These are phyloP conservation scores for Luehdorfia chinensis DNA, from an alignment of 1,140 invertebrate genomes.

Conservation along the genomic window DNA sequence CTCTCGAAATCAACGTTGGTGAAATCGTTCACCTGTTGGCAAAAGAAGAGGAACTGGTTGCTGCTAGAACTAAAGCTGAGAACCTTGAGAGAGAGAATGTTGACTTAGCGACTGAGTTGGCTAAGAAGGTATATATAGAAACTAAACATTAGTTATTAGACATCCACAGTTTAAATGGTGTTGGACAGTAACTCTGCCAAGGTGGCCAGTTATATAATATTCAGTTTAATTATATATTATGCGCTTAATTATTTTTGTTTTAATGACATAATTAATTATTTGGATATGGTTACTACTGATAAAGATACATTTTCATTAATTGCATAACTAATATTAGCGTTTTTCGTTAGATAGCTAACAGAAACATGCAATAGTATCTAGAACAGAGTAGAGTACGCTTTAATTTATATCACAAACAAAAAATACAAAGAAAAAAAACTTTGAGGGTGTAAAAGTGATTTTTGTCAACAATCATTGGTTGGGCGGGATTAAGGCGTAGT, in stretches of 20 bases:
- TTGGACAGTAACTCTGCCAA: conserved; percentile 1
- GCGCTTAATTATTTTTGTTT: too few species aligned
- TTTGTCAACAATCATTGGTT: too few species aligned
- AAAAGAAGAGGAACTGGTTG: conserved; percentile 95
- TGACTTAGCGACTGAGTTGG: conserved; percentile 89
- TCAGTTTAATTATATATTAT: not conserved
- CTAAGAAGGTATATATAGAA: conserved; percentile 87
- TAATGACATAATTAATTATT: too few species aligned
- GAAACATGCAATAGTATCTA: too few species aligned
- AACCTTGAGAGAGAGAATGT: conserved; percentile 93
- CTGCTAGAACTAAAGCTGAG: conserved; percentile 90
- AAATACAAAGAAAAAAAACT: too few species aligned
- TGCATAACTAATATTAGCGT: not conserved
- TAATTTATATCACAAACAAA: too few species aligned
- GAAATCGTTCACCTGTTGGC: conserved; percentile 94
- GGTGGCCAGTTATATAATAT: not conserved
- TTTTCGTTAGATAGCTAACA: too few species aligned
- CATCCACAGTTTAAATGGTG: conserved; percentile 1
- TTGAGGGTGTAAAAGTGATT: too few species aligned
- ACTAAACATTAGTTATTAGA: too few species aligned
- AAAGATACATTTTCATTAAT: conserved; percentile 2
- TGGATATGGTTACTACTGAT: conserved; percentile 7
- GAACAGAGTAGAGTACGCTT: too few species aligned
- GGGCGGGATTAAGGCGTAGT: too few species aligned
- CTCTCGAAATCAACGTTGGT: conserved; percentile 93